Evolutionary conservation across 2,888 invertebrate species (phyloP).

Genomic region (Ceratothoa steindachneri): DNA sequence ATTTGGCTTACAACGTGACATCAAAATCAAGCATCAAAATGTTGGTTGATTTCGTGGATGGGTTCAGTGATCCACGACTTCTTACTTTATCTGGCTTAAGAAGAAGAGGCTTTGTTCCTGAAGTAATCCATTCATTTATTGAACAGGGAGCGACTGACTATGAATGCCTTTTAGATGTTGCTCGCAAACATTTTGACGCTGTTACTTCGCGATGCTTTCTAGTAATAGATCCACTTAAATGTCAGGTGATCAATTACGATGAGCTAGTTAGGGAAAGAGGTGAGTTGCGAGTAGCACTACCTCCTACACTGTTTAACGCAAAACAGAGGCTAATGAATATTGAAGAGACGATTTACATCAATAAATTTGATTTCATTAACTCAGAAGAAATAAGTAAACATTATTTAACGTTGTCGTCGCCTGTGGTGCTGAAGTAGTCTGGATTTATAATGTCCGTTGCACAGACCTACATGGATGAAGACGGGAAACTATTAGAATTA

Average conservation of each 20-base stretch:
- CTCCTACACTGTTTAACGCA: neutral
- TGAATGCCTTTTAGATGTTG: conserved; percentile 20
- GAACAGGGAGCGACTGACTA: neutral
- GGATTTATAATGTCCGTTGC: neutral
- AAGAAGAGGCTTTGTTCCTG: conserved; percentile 24
- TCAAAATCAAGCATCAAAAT: conserved; percentile 21
- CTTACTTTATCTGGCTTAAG: conserved; percentile 30
- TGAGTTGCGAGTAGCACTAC: neutral
- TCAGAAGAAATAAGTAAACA: neutral
- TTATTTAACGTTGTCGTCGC: conserved; percentile 11
- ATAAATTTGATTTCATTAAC: conserved; percentile 21
- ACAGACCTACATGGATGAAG: neutral
- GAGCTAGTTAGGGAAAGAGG: neutral
- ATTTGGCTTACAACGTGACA: conserved; percentile 17
- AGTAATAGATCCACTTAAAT: conserved; percentile 23
- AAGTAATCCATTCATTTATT: conserved; percentile 18
- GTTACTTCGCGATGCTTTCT: neutral
- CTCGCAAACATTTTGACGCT: conserved; percentile 11
- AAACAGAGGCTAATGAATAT: neutral
- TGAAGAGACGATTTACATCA: conserved; percentile 20
- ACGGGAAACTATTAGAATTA: neutral
- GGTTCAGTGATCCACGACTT: conserved; percentile 29
- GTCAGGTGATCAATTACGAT: conserved; percentile 22
- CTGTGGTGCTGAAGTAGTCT: conserved; percentile 1
- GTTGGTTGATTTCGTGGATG: conserved; percentile 1